Evolutionary conservation across 2,797 vertebrate species (phyloP), one percentile per base, ranked within the genome.

Genomic region (Hapalemur alaotrensis): DNA sequence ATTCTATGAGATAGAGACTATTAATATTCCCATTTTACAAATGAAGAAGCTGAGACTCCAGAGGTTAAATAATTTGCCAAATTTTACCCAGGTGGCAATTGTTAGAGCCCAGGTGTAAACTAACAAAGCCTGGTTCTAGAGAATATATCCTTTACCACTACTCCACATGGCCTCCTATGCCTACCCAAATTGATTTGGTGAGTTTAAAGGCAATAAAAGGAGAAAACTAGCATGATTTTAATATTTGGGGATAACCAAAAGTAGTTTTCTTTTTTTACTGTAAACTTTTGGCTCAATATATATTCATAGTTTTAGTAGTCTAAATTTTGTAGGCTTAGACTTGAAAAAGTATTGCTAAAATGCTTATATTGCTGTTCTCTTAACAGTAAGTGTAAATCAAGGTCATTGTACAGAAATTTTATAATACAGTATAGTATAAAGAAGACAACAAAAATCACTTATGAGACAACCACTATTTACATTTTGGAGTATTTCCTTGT

Each of bases 301-400:
- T 30, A 61, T 23, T 78, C 41, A 32, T 32, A 69, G 46, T n/a
- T 93, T 54, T 81, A 92, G 48, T 25, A 14, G 46, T 38, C 78
- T 87, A 81, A 91, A 79, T 83, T 91, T n/a, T 79, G 18, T 54
- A 73, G 48, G 30, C 28, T 91, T 88, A 61, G 63, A 89, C 91
- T 93, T 89, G 32, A 82, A 83, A 88, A 89, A 30, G 70, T 48
- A 89, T 85, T 93, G 9, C 81, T 50, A 84, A 91, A 61, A 57
- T 85, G 15, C 7, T 30, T 38, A 23, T 28, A 54, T 23, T 93
- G 80, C 15, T 65, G 46, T 75, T 83, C 96, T 93, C 30, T 41
- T 89, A 86, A 54, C 59, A 63, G 12, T 59, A 79, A 82, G 54
- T 76, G 11, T 87, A 79, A 93, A 59, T 79, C 38, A 93, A 65